Evolutionary conservation across 2,797 vertebrate species (phyloP).

Genomic region (Rhincodon typus): DNA sequence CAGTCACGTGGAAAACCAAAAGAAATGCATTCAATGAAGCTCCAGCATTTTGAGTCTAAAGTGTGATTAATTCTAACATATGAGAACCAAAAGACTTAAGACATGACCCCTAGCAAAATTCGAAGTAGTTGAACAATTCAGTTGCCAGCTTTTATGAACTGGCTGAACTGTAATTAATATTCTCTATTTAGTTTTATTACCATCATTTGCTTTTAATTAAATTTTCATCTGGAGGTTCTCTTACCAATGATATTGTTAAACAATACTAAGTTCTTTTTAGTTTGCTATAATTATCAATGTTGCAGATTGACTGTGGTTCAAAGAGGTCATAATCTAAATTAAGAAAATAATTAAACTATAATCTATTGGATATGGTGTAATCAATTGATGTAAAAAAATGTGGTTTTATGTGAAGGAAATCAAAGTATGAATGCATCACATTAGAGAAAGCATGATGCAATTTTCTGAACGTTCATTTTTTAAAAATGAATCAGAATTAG

Average conservation of each 20-base stretch:
- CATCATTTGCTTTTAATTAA: constrained; percentile 3
- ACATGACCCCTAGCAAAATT: neutral
- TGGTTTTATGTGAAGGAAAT: neutral
- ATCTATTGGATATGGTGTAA: neutral
- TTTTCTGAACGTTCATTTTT: neutral
- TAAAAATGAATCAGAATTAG: neutral
- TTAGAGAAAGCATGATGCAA: neutral
- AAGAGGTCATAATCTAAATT: neutral
- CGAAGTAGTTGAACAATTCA: neutral
- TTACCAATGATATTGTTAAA: neutral
- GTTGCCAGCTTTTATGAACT: neutral
- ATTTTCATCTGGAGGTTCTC: constrained; percentile 7
- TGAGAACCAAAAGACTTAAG: neutral
- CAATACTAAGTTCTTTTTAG: neutral
- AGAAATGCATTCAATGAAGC: neutral
- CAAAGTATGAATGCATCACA: neutral
- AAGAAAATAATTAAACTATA: constrained; percentile 9
- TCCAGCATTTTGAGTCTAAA: neutral
- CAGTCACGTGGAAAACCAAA: neutral
- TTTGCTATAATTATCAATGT: neutral
- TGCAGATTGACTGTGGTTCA: neutral
- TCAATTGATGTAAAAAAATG: neutral
- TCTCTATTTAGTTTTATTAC: constrained; percentile 20
- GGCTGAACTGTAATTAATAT: constrained; percentile 26
- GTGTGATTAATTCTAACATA: neutral